Conservation (phyloP, 2,113 vertebrate genomes). For the Talpa occidentalis region DNA sequence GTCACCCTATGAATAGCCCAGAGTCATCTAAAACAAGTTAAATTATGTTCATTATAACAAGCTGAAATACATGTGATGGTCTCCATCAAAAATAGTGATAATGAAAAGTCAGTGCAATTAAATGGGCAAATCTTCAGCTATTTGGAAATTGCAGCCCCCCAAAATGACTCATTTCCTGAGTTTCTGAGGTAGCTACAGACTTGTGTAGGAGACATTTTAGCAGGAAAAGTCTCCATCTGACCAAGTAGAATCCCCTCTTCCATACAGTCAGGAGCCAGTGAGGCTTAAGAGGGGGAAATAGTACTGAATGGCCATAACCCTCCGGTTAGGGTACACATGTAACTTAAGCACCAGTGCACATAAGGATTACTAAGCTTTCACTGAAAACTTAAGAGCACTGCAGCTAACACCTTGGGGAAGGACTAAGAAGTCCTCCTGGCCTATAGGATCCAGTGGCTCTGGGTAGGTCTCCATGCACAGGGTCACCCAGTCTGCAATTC, state of each 20-base stretch:
- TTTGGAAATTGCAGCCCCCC: not conserved
- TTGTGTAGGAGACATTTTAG: not conserved
- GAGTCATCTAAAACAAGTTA: not conserved
- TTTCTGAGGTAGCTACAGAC: not conserved
- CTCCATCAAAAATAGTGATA: not conserved
- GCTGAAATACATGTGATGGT: not conserved
- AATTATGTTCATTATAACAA: not conserved
- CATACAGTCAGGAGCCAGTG: not conserved
- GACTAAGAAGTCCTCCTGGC: not conserved
- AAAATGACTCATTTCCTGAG: constrained; percentile 15
- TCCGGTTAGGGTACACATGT: not conserved
- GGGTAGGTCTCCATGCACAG: not conserved
- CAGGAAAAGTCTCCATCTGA: not conserved
- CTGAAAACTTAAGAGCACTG: not conserved
- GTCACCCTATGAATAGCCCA: not conserved
- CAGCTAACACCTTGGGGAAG: not conserved
- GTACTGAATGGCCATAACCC: no score
- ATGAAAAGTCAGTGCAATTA: not conserved
- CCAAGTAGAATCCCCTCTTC: not conserved
- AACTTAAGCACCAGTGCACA: not conserved
- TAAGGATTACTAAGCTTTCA: not conserved
- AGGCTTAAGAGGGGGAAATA: not conserved
- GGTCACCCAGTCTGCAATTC: not conserved
- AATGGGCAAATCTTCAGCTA: not conserved
- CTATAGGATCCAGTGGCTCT: not conserved